Evolutionary conservation across 2,797 vertebrate genomes (phyloP), one percentile per base, ranked within the genome.

Genomic region (Lagodon rhomboides): DNA sequence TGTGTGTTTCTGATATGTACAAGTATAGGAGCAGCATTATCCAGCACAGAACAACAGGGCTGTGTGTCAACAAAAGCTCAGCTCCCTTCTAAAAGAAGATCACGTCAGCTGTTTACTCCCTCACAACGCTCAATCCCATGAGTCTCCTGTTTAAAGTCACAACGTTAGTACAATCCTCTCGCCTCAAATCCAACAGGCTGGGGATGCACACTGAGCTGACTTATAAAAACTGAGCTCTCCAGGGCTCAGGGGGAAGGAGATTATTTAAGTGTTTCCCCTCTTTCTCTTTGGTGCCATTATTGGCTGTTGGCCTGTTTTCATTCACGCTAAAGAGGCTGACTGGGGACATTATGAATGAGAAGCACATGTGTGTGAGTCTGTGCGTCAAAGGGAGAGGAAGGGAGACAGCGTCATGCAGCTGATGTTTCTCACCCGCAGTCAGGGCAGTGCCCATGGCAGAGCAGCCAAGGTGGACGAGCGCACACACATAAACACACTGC

Each of bases 261-360:
- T 93, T 92, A 92, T 87, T 90, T 72, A 78, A 90, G 82, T 79
- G 73, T 72, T 89, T 89, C 75, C 74, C 81, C 65, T 73, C 77
- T 70, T 80, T 73, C 66, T 75, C 82, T 85, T 53, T 80, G 75
- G 77, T 75, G 81, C 64, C 73, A 63, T 87, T 84, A 64, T 81
- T 87, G 81, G 77, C 81, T 89, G 77, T 86, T 83, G 75, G 74
- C 72, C 76, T 83, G 62, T 88, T 91, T 90, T 86, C 72, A 83
- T 75, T 73, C 84, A 85, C 0, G 17, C 44, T 68, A 66, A 71
- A 85, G 63, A 82, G 62, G 34, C 61, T 71, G 70, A 71, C 72
- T 46, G 85, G 51, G 76, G 56, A 79, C 78, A 72, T 80, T 73
- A 53, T 64, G 69, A 73, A 67, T 81, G 63, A 81, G 82, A 87